Conservation (phyloP, 2,888 invertebrate species). For the Drosophila algonquin region DNA sequence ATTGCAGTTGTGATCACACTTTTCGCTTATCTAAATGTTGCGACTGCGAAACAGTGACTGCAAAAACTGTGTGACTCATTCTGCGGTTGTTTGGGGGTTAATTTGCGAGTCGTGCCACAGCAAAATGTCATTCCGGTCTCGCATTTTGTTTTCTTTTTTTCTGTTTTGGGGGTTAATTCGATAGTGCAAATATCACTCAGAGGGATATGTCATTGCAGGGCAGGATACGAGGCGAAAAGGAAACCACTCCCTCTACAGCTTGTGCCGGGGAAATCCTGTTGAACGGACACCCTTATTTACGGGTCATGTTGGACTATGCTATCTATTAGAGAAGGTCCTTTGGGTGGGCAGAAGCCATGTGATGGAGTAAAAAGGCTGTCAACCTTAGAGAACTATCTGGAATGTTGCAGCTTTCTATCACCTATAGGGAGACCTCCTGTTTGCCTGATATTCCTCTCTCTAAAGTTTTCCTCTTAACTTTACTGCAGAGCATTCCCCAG, state of each 20-base stretch:
- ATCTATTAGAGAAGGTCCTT: background rate
- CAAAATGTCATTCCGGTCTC: conserved; percentile 9
- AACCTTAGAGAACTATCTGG: no score
- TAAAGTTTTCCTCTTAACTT: background rate
- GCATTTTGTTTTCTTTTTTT: background rate
- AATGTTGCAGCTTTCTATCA: background rate
- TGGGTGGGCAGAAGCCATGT: background rate
- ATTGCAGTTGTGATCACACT: conserved; percentile 33
- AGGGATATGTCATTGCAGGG: conserved; percentile 29
- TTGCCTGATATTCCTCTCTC: no score
- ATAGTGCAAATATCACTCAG: conserved; percentile 42
- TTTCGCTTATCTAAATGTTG: conserved; percentile 29
- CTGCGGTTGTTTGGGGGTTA: background rate
- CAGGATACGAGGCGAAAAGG: background rate
- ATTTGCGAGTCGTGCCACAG: conserved; percentile 2
- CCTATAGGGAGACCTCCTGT: background rate
- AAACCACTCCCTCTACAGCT: conserved; percentile 26
- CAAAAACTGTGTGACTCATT: background rate
- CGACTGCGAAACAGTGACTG: background rate
- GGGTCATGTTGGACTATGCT: background rate
- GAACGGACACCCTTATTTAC: conserved; percentile 5
- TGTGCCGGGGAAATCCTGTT: background rate
- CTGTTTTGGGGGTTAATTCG: conserved; percentile 36
- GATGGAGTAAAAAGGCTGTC: background rate
- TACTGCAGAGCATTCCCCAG: conserved; percentile 42